A percentile compares a stretch with the other conserved stretches of the same genome.
Evolutionary conservation across 92 coral and sea anemone species (phyloP).

Genomic region (Palythoa grandis): DNA sequence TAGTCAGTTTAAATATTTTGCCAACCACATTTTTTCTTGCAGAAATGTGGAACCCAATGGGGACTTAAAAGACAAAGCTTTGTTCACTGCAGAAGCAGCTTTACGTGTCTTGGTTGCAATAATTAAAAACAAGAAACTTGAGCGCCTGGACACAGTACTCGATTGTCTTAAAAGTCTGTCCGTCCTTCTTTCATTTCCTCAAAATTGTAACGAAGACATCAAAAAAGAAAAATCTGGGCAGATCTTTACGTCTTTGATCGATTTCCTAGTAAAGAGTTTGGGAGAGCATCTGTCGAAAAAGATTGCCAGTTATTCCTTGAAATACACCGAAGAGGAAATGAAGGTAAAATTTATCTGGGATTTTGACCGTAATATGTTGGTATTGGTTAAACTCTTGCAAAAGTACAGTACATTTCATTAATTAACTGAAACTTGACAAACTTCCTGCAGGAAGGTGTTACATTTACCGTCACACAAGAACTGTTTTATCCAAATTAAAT

Average conservation of each 20-base stretch:
- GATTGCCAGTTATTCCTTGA: background rate
- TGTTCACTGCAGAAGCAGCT: slow-evolving; percentile 13
- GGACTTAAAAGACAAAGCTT: background rate
- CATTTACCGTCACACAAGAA: too few relatives aligned
- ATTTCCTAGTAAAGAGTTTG: background rate
- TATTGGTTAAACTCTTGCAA: too few relatives aligned
- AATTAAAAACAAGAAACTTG: background rate
- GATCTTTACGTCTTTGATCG: background rate
- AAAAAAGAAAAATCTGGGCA: background rate
- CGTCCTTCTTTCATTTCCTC: slow-evolving; percentile 16
- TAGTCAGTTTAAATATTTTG: too few relatives aligned
- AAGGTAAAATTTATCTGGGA: background rate
- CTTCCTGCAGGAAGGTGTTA: too few relatives aligned
- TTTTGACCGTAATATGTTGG: too few relatives aligned
- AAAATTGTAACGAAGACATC: background rate
- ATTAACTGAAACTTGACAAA: too few relatives aligned
- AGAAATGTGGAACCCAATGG: slow-evolving; percentile 1
- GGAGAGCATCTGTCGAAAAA: background rate
- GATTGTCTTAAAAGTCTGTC: background rate
- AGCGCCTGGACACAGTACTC: background rate
- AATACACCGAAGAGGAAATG: background rate
- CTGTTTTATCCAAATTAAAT: too few relatives aligned
- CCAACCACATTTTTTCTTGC: background rate
- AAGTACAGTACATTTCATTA: too few relatives aligned
- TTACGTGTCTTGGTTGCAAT: background rate